These are phyloP conservation scores for Dendrocopos noguchii DNA, from an alignment of 2,113 vertebrate species.

Conservation along the genomic window DNA sequence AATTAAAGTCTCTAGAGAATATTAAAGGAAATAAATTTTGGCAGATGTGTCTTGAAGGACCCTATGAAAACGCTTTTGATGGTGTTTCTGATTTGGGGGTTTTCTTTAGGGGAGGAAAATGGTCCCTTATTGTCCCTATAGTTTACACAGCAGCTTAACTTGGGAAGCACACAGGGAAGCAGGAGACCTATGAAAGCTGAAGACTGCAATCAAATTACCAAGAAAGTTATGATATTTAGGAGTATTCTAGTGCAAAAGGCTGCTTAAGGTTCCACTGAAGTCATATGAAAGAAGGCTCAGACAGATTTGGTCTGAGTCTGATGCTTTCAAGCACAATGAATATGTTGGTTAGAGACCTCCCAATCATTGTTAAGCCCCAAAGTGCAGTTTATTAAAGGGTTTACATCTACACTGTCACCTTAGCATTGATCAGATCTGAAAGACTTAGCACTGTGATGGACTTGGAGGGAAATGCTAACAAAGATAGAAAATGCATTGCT, in stretches of 20 bases:
- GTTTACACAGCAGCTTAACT: not conserved
- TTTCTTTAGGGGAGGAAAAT: not conserved
- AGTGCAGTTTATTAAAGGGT: slow-evolving; percentile 17
- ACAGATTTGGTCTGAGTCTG: not conserved
- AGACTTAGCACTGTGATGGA: not conserved
- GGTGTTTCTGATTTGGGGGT: not conserved
- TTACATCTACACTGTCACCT: slow-evolving; percentile 17
- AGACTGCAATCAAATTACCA: not conserved
- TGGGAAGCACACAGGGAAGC: not conserved
- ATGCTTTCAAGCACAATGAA: slow-evolving; percentile 10
- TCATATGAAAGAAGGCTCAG: not conserved
- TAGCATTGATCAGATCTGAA: slow-evolving; percentile 12
- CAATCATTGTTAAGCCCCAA: slow-evolving; percentile 8
- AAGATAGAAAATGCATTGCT: not conserved
- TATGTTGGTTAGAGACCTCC: not conserved
- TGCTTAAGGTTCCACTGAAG: not conserved
- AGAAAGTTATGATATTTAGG: not conserved
- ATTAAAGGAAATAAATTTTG: not conserved
- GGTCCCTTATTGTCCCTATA: not conserved
- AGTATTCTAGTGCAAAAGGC: not conserved
- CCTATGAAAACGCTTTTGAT: not conserved
- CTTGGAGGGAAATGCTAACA: slow-evolving; percentile 14
- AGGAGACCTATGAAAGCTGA: not conserved
- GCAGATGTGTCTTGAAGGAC: not conserved
- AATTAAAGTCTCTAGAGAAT: slow-evolving; percentile 1